Evolutionary conservation across 2,113 vertebrate genomes (phyloP).

Genomic region (Arvicanthis niloticus): DNA sequence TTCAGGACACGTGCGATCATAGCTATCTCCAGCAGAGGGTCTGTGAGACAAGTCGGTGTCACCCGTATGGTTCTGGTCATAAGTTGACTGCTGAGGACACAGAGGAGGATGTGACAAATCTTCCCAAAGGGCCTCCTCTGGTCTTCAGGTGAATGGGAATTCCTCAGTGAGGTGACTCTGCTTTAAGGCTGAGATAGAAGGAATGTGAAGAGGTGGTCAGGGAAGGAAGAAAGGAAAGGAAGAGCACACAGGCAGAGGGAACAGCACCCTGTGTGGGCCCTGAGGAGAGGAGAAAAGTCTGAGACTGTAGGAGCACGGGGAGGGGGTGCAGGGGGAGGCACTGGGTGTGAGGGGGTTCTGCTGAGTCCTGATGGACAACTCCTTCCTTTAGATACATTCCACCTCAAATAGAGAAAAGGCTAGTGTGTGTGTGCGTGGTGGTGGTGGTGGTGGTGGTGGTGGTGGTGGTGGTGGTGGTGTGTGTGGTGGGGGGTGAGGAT

Average conservation of each 20-base stretch:
- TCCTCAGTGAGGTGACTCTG: background rate
- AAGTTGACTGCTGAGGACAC: too few species aligned
- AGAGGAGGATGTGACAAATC: background rate
- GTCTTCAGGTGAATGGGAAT: background rate
- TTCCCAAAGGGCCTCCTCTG: background rate
- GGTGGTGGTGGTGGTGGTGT: too few species aligned
- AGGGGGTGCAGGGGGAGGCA: background rate
- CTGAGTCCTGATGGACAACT: background rate
- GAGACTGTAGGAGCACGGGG: background rate
- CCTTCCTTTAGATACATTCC: background rate
- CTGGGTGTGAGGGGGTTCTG: background rate
- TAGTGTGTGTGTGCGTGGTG: background rate
- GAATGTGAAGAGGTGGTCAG: background rate
- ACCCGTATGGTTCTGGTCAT: background rate
- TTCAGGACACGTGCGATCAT: background rate
- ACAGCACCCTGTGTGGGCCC: background rate
- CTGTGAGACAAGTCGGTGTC: background rate
- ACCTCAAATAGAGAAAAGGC: background rate
- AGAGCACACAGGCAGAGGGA: accelerated
- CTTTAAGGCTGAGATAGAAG: background rate
- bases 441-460: too few species aligned
- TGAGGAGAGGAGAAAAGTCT: background rate
- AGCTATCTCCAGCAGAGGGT: background rate
- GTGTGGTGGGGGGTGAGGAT: background rate
- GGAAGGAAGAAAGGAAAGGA: accelerated